Evolutionary conservation across 2,797 vertebrate genomes (phyloP), one percentile per base, ranked within the genome.

Genomic region (Amblyopsis hoosieri): DNA sequence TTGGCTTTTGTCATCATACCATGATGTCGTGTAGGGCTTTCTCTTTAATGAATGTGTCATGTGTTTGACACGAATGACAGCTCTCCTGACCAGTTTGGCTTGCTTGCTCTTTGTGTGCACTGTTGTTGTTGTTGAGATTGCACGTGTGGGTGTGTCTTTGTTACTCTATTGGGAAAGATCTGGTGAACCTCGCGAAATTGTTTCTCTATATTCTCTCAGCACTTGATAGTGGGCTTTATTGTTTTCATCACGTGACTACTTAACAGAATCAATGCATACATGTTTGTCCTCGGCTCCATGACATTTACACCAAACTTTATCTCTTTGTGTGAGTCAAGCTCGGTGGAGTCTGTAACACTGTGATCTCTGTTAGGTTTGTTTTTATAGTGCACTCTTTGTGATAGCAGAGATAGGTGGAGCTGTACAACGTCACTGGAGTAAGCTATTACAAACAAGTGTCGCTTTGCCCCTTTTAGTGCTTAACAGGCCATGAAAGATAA

Each of bases 51-150:
- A 67, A 45, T 79, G 31, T 51, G 63, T 12, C 64, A 45, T 66
- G 54, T 66, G 47, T 57, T 33, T 15, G 14, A 17, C 17, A 2
- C 69, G 52, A 62, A 42, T 58, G 64, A 57, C 48, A 74, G 64
- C 72, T 68, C 33, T 76, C 54, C 65, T 1, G 85, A 87, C 88
- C 82, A 71, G 90, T 89, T 87, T 15, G 15, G 17, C 77, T 74
- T 65, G 76, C 70, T 85, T 73, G 12, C 37, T 0, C 4, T 60
- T 72, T 3, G 15, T 49, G n/a, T 14, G 37, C 42, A 62, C 68
- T 42, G n/a, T 15, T 54, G 7, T 15, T 54, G 7, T 57, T 66
- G 23, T 67, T 73, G 45, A 23, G 62, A 56, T 74, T 50, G 37
- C 54, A 57, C 75, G 50, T 14, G 13, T 54, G 58, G 80, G 83